Percentiles rank a stretch among this genome's conserved stretches.
phyloP scores from a whole-genome alignment of 2,888 invertebrate species.

The Eristalis arbustorum region DNA sequence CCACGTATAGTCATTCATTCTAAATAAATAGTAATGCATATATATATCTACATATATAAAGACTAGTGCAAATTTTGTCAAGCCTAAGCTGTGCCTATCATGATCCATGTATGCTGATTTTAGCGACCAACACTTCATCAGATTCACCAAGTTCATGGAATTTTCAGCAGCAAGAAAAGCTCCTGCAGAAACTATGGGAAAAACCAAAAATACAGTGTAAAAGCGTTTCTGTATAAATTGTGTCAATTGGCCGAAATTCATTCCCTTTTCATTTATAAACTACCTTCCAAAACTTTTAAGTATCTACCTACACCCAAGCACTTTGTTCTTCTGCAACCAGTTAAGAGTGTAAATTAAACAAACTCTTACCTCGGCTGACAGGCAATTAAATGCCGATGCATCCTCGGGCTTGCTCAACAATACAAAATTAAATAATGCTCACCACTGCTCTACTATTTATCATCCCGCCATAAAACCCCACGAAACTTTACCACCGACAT shows the following conservation, averaged over 20 bases:
- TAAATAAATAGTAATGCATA: too few relatives aligned
- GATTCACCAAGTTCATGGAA: too few relatives aligned
- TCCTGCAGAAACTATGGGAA: too few relatives aligned
- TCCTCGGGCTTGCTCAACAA: constrained; percentile 18
- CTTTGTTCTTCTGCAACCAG: neutral
- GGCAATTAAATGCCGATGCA: constrained; percentile 12
- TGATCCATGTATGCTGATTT: too few relatives aligned
- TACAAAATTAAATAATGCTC: constrained; percentile 52
- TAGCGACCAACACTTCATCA: too few relatives aligned
- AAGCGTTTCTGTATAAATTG: too few relatives aligned
- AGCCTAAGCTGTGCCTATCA: too few relatives aligned
- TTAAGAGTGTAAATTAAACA: neutral
- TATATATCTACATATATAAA: too few relatives aligned
- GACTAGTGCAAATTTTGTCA: too few relatives aligned
- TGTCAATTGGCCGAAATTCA: neutral
- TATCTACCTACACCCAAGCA: neutral
- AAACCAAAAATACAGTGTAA: neutral
- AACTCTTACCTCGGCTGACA: constrained; percentile 36
- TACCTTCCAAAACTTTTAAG: neutral
- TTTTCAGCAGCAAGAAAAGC: too few relatives aligned
- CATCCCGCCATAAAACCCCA: constrained; percentile 48
- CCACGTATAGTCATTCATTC: too few relatives aligned
- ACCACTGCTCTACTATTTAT: constrained; percentile 54
- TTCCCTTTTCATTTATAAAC: neutral
- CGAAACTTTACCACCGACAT: constrained; percentile 63